A percentile compares a stretch with the other conserved stretches of the same genome.
These are phyloP conservation scores for Salvator merianae DNA, from an alignment of 2,113 vertebrate species.

Conservation along the genomic window DNA sequence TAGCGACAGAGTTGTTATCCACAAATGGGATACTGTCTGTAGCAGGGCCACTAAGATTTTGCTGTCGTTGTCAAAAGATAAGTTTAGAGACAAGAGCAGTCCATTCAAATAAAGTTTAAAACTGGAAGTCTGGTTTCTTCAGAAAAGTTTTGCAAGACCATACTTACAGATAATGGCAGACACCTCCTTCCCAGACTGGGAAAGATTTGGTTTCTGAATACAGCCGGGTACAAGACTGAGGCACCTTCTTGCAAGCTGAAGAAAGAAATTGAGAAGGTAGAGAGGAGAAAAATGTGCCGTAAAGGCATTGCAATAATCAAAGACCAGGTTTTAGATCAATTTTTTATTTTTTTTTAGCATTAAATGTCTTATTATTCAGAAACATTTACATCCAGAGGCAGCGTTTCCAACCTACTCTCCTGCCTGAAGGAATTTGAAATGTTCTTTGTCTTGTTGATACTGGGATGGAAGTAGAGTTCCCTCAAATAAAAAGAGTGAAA, in stretches of 20 bases:
- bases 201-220: slow-evolving; percentile 91
- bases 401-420: too few species aligned
- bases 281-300: neutral
- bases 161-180: slow-evolving; percentile 88
- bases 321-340: neutral
- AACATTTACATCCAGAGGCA: neutral
- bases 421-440: neutral
- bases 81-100: too few species aligned
- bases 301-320: neutral
- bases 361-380: neutral
- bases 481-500: neutral
- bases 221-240: slow-evolving; percentile 88
- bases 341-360: neutral
- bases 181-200: slow-evolving; percentile 89
- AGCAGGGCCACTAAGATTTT: too few species aligned
- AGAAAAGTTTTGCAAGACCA: slow-evolving; percentile 18
- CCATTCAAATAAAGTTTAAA: neutral
- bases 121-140: neutral
- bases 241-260: slow-evolving; percentile 88
- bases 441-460: neutral
- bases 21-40: too few species aligned
- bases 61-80: too few species aligned
- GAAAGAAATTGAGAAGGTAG: slow-evolving; percentile 39
- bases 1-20: too few species aligned
- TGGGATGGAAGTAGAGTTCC: too few species aligned